Percentiles rank a stretch among this genome's conserved stretches.
Conservation (phyloP, 2,797 vertebrate genomes). For the Sciaenops ocellatus region DNA sequence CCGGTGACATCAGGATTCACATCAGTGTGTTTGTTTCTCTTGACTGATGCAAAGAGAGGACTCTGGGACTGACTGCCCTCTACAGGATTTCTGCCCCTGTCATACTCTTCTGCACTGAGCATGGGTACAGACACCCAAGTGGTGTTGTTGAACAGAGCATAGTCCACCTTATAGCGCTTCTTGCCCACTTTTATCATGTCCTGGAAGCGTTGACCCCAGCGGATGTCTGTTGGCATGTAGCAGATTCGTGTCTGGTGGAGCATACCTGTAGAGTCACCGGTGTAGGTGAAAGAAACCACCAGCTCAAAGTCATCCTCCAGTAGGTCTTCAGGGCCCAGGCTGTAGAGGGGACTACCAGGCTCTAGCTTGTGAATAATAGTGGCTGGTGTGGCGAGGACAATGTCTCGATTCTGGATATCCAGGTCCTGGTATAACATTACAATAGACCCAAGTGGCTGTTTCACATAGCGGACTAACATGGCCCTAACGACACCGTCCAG, state of each 20-base stretch:
- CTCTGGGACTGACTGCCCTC: background rate
- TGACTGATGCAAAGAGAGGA: background rate
- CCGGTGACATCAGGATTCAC: constrained; percentile 25
- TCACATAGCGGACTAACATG: constrained; percentile 88
- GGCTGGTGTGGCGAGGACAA: constrained; percentile 91
- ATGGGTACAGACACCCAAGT: constrained; percentile 88
- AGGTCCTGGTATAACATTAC: constrained; percentile 89
- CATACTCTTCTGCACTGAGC: constrained; percentile 89
- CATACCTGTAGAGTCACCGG: constrained; percentile 93
- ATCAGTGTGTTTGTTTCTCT: constrained; percentile 20
- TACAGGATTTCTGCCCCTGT: constrained; percentile 56
- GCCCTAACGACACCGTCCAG: constrained; percentile 92
- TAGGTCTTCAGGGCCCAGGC: constrained; percentile 87
- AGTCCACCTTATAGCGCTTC: constrained; percentile 92
- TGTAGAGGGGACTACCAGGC: constrained; percentile 90
- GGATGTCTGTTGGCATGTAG: constrained; percentile 91
- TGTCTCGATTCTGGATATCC: constrained; percentile 87
- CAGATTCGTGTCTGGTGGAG: constrained; percentile 95
- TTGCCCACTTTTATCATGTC: constrained; percentile 89
- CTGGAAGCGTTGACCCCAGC: constrained; percentile 94
- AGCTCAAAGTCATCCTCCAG: constrained; percentile 91
- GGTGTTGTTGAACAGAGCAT: constrained; percentile 92
- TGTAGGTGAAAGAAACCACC: constrained; percentile 95
- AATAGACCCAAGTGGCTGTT: constrained; percentile 84
- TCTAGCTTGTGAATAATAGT: constrained; percentile 92